phyloP scores from a whole-genome alignment of 1,140 invertebrate species.

The Macrocentrus cingulum region DNA sequence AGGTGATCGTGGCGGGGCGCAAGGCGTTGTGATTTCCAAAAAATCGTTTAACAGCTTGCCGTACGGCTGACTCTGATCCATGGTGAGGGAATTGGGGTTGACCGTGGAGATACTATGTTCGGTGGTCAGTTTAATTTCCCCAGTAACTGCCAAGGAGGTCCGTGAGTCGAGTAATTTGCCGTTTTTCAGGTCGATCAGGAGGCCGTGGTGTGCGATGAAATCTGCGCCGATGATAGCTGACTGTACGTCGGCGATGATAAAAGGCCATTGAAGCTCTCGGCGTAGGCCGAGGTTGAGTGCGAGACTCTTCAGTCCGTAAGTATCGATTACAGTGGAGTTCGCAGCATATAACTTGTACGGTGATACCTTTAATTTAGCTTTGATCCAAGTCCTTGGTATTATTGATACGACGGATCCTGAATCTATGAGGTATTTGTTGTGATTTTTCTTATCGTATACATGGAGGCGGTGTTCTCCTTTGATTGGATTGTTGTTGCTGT shows the following conservation, averaged over 20 bases:
- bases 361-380: background rate
- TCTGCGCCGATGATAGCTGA: constrained; percentile 28
- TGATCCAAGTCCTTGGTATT: background rate
- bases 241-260: constrained; percentile 23
- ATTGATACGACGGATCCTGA: constrained; percentile 24
- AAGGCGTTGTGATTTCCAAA: too few species aligned
- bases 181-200: constrained; percentile 27
- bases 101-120: too few species aligned
- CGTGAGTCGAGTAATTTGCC: constrained; percentile 19
- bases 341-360: constrained; percentile 20
- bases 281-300: constrained; percentile 24
- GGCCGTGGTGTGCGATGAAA: constrained; percentile 20
- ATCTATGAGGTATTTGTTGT: constrained; percentile 20
- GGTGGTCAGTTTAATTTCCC: background rate
- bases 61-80: too few species aligned
- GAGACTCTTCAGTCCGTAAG: constrained; percentile 18
- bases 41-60: too few species aligned
- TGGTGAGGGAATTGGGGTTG: too few species aligned
- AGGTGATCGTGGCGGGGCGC: background rate
- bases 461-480: constrained; percentile 9
- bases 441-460: constrained; percentile 12
- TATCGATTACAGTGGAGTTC: constrained; percentile 24
- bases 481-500: background rate
- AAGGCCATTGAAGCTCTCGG: constrained; percentile 17
- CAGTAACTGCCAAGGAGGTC: background rate